Base-by-base conservation (phyloP, 2,113 vertebrate species). In the Kryptolebias marmoratus region DNA sequence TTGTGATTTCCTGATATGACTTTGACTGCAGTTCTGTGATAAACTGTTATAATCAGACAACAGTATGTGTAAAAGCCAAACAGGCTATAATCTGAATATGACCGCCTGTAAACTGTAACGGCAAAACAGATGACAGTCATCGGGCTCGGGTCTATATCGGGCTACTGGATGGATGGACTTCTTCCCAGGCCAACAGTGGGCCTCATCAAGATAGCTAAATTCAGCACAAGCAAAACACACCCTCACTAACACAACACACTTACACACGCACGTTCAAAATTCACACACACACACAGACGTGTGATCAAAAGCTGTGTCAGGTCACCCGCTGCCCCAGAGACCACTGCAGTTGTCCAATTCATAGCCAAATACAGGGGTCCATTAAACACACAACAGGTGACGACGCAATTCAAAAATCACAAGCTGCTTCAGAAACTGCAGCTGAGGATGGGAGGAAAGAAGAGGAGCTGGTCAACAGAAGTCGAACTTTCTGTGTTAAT, bases 271-370 rank as follows among this genome's bases (percentile, higher is more conserved):
- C 22, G 27, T 66, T 22, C 57, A 53, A 59, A 72, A 63, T 30
- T 57, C 69, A 84, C n/a, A 73, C 22, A 22, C 32, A 79, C 79
- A 83, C 39, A 72, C 11, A 71, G 30, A 86, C 88, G 91, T 80
- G 85, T 89, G 88, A 92, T 84, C 69, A 71, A 83, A 87, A 84
- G 85, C 89, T 88, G 75, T 84, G 82, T 91, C 87, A 66, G 88
- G 88, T 88, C 90, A 89, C 74, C 85, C 77, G 22, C 85, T 80
- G 83, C 83, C 82, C 84, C 69, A 87, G 83, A 83, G 85, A 88
- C 77, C 75, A 74, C 74, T 87, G 91, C 92, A 93, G 91, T 91
- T 93, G 90, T 92, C 86, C 85, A 87, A 87, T 80, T 88, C 87
- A 88, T 84, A 89, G 86, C 83, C 70, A 77, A 66, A 86, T 82